Conservation (phyloP, 2,113 vertebrate genomes). For the Crotalus viridis region DNA sequence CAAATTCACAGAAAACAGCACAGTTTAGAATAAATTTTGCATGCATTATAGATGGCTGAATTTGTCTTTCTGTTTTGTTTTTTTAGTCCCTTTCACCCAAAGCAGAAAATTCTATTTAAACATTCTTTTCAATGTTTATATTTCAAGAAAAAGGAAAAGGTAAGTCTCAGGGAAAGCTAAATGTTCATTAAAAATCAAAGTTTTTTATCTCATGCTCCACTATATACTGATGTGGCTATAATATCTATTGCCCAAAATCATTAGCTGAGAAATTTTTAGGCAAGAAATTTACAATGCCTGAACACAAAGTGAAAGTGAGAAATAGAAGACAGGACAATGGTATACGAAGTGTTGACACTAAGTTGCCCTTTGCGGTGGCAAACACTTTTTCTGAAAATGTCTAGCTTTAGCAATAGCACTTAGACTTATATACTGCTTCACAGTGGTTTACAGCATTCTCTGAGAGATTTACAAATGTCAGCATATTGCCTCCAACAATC, state of each 20-base stretch:
- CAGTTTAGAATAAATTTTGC: not conserved
- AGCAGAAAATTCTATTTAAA: not conserved
- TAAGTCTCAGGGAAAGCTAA: not conserved
- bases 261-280: not conserved
- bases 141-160: not conserved
- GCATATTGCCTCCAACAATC: not conserved
- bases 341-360: not conserved
- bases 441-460: not conserved
- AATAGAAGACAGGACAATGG: not conserved
- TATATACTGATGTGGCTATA: not conserved
- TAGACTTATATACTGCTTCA: not conserved
- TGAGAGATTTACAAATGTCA: not conserved
- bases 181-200: not conserved
- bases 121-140: not conserved
- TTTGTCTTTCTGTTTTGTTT: not conserved
- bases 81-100: not conserved
- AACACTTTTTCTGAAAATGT: not conserved
- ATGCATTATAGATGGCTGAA: not conserved
- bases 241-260: not conserved
- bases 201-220: not conserved
- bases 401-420: not conserved
- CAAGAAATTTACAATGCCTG: not conserved
- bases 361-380: not conserved
- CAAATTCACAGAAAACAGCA: not conserved
- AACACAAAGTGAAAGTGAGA: not conserved